Conservation (phyloP, 2,888 invertebrate species). For the Ophion ellenae region DNA sequence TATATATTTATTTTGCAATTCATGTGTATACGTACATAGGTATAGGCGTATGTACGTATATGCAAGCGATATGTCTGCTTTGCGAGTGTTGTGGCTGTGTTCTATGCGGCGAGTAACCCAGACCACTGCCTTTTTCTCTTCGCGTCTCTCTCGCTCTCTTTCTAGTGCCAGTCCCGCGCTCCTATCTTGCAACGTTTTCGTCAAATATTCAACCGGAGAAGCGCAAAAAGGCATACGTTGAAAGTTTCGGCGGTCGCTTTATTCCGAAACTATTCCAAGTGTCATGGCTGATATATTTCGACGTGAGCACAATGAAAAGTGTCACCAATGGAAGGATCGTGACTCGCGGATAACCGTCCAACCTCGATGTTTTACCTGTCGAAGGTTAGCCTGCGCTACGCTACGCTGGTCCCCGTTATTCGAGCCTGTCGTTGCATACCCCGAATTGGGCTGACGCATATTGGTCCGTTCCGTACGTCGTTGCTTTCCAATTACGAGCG, state of each 20-base stretch:
- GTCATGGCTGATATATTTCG: conserved; percentile 17
- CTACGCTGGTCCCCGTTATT: neutral
- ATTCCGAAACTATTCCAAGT: conserved; percentile 14
- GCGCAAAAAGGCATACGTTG: conserved; percentile 35
- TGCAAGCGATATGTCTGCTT: conserved; percentile 20
- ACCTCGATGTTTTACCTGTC: neutral
- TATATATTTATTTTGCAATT: conserved; percentile 27
- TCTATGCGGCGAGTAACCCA: conserved; percentile 9
- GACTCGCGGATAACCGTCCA: neutral
- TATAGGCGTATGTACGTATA: conserved; percentile 6
- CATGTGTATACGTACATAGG: neutral
- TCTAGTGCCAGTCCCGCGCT: neutral
- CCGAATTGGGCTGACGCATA: neutral
- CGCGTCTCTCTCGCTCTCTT: neutral
- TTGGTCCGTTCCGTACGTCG: neutral
- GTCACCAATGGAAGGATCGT: neutral
- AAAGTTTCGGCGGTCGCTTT: conserved; percentile 61
- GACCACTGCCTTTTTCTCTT: neutral
- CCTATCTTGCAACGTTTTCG: conserved; percentile 41
- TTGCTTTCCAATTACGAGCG: neutral
- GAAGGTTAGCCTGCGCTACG: neutral
- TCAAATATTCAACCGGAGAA: conserved; percentile 65
- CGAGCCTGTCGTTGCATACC: neutral
- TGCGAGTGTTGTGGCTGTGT: conserved; percentile 24
- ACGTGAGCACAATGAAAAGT: conserved; percentile 17